Conservation (phyloP, 2,797 vertebrate species). For the Tadarida brasiliensis region DNA sequence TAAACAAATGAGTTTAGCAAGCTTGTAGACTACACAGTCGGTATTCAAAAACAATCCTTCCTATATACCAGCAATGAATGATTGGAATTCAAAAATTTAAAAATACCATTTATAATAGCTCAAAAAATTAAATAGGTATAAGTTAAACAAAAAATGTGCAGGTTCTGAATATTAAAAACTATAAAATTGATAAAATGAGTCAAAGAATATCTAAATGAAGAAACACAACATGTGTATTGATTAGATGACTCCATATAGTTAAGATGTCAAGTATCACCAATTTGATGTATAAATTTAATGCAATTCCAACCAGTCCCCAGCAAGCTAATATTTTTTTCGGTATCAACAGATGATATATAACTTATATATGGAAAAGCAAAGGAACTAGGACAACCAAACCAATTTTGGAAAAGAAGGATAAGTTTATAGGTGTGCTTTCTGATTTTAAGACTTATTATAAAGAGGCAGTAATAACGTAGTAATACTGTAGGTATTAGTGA, state of each 20-base stretch:
- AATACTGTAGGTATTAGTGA: background rate
- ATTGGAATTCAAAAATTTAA: background rate
- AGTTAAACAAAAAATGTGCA: background rate
- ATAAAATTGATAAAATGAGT: background rate
- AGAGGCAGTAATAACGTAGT: background rate
- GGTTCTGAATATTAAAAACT: background rate
- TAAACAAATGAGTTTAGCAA: background rate
- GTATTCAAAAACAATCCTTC: background rate
- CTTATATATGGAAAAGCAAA: background rate
- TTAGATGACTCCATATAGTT: background rate
- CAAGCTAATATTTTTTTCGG: background rate
- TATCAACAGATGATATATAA: background rate
- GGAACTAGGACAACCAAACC: background rate
- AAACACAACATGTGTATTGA: background rate
- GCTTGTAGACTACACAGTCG: background rate
- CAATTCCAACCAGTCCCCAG: background rate
- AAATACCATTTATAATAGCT: background rate
- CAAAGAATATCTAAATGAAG: background rate
- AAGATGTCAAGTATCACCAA: background rate
- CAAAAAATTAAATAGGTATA: background rate
- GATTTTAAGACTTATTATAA: background rate
- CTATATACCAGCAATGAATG: background rate
- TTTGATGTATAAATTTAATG: background rate
- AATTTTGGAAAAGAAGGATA: background rate
- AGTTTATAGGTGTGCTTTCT: background rate